These are phyloP conservation scores for Larimichthys crocea DNA, from an alignment of 2,113 vertebrate species.

Conservation along the genomic window DNA sequence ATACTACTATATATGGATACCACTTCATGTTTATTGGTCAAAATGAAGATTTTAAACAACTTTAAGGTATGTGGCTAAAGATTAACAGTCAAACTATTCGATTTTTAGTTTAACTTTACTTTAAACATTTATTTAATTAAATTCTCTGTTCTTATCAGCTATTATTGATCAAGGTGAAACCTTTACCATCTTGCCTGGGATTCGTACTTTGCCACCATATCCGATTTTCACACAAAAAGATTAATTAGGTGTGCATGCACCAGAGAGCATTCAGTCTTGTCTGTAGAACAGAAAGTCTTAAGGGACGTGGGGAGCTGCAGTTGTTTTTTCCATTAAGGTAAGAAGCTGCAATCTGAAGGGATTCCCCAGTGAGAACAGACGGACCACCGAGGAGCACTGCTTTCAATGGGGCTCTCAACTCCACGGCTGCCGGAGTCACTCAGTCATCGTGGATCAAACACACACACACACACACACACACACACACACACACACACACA, in stretches of 20 bases:
- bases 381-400: conserved; percentile 80
- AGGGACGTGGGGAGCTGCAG: conserved; percentile 36
- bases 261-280: conserved; percentile 37
- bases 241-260: conserved; percentile 12
- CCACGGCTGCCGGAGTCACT: conserved; percentile 79
- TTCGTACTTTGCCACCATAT: conserved; percentile 8
- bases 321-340: conserved; percentile 71
- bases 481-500: conserved; percentile 23
- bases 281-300: conserved; percentile 35
- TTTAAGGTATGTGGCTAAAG: background rate
- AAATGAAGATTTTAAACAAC: background rate
- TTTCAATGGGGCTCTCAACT: conserved; percentile 76
- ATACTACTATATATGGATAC: conserved; percentile 13
- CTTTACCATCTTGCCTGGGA: background rate
- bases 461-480: conserved; percentile 9
- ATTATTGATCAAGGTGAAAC: background rate
- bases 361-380: conserved; percentile 79
- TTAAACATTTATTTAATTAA: background rate
- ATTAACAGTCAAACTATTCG: background rate
- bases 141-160: background rate
- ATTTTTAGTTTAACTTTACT: background rate
- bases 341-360: conserved; percentile 71
- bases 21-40: background rate
- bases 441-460: conserved; percentile 67
- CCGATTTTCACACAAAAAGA: conserved; percentile 11